Base-by-base conservation (phyloP, 2,797 vertebrate species). In the Lepus oiostolus region DNA sequence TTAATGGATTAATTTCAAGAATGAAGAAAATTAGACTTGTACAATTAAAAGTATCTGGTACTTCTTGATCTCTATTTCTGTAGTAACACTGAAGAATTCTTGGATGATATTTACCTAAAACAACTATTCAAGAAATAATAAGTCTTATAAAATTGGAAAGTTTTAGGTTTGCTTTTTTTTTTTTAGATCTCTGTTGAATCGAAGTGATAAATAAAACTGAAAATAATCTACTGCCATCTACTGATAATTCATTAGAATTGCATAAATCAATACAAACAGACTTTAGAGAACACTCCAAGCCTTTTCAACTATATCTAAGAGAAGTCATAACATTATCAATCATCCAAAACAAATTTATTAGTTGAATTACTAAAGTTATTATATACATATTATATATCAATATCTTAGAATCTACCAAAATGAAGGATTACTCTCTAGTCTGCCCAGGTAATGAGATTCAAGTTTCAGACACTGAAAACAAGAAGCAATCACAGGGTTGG, bases 151-250 rank as follows among this genome's bases (percentile, higher is more conserved):
- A 74, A 77, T 32, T 76, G 32, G 42, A 42, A 90, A 79, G 4
- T 76, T 85, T 93, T 88, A 4, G 1, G 28, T 42, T 88, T 81
- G 32, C 8, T 89, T 54, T 54, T 63, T 4, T 9, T 63, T 63
- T 19, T 63, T 63, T 62, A 2, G 19, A 77, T 85, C 42, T 83
- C 47, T 88, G 77, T 3, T 63, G 38, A 60, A n/a, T 52, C 70
- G 32, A 91, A 80, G 75, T 58, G 38, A 83, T 92, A 62, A 52
- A 88, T 62, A 60, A 91, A 95, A 85, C 88, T n/a, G 19, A 86
- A 93, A 70, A 83, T 9, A 89, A 95, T 87, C 50, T 88, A 88
- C 85, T 96, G 95, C 88, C 95, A 95, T 94, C 95, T 97, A 90
- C 54, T 90, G 94, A 75, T 83, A 93, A 92, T 74, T 84, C 30